Percentiles rank a stretch among this genome's conserved stretches.
Conservation (phyloP, 2,888 invertebrate species). For the Drosophila austrosaltans region DNA sequence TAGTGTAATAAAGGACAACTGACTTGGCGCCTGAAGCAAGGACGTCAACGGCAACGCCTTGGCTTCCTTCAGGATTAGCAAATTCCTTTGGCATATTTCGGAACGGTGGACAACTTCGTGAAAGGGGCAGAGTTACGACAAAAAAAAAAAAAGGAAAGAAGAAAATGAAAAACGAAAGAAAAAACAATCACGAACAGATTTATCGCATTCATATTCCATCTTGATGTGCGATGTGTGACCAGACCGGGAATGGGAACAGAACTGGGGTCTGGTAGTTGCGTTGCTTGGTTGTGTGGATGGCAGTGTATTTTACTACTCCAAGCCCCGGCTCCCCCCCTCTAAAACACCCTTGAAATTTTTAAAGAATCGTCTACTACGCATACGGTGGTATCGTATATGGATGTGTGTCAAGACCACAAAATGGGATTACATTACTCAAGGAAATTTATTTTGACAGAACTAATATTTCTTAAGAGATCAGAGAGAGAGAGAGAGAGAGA, state of each 20-base stretch:
- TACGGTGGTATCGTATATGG: conserved; percentile 8
- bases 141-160: background rate
- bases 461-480: conserved; percentile 80
- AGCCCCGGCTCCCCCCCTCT: background rate
- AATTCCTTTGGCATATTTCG: conserved; percentile 74
- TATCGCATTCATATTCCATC: conserved; percentile 81
- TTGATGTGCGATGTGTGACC: conserved; percentile 74
- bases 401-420: conserved; percentile 77
- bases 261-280: background rate
- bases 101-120: conserved; percentile 60
- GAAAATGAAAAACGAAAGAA: conserved; percentile 27
- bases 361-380: conserved; percentile 49
- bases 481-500: conserved; percentile 16
- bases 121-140: background rate
- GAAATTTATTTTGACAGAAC: conserved; percentile 82
- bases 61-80: conserved; percentile 61
- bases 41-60: conserved; percentile 12
- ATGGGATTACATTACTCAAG: conserved; percentile 82
- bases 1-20: conserved; percentile 78
- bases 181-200: conserved; percentile 82
- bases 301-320: conserved; percentile 7
- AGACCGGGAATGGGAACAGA: conserved; percentile 20
- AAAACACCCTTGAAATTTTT: conserved; percentile 45
- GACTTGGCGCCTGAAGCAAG: conserved; percentile 41
- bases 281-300: conserved; percentile 20